Evolutionary conservation across 2,888 invertebrate genomes (phyloP), one percentile per base, ranked within the genome.

Genomic region (Eupithecia inturbata): DNA sequence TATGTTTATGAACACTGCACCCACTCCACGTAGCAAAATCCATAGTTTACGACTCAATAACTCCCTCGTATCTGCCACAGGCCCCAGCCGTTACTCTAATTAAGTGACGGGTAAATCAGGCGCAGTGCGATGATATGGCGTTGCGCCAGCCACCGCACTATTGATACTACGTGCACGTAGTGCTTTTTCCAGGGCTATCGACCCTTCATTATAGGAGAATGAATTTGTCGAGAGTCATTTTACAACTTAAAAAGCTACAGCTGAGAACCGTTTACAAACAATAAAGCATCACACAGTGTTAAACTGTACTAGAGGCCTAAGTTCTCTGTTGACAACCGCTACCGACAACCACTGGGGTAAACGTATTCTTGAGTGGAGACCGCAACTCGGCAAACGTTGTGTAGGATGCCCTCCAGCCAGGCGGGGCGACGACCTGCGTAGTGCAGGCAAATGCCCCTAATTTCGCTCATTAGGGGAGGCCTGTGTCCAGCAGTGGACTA

Each of bases 61-160:
- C 66, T 68, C n/a, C 41, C 53, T 57, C 69, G 63, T 68, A 63
- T 70, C 62, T 57, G 31, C 36, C 41, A 62, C 49, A 12, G 70
- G 70, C 45, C 63, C 73, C 72, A 76, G 70, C 76, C 67, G 73
- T 77, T 77, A 82, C 78, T 81, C 82, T 83, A 85, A 87, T 87
- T 85, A 85, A 85, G 83, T 82, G 83, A 81, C 81, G 83, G 83
- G 79, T 84, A 85, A 83, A 87, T 88, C 87, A 88, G 83, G 85
- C 74, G 84, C 70, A 74, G 74, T 68, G 81, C 80, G 82, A 83
- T 81, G 77, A 77, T 78, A 86, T 92, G 92, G 92, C 90, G 31
- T 68, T 39, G 57, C 66, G 90, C 92, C 92, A 91, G 87, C 83
- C 81, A 85, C 88, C 88, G 81, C 87, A 82, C 78, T 78, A 91